Conservation (phyloP, 2,888 invertebrate genomes). For the Allacma fusca region DNA sequence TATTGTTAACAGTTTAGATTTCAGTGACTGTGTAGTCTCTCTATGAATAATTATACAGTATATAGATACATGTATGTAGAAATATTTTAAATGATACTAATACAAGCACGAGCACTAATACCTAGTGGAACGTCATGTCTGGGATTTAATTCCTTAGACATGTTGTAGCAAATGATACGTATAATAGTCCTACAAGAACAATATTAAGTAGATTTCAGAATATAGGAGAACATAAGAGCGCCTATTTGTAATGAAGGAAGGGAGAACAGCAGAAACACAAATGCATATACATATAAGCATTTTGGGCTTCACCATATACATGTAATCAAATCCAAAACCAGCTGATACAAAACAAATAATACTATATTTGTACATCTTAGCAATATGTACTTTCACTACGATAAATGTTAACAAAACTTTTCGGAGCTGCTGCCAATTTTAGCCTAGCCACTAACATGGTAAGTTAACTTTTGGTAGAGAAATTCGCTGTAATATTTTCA, state of each 20-base stretch:
- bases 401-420: neutral
- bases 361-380: too few species aligned
- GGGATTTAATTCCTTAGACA: neutral
- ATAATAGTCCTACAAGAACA: too few species aligned
- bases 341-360: too few species aligned
- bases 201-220: too few species aligned
- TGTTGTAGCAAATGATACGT: neutral
- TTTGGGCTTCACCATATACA: too few species aligned
- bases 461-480: neutral
- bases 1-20: neutral
- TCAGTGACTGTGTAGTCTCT: slow-evolving; percentile 6
- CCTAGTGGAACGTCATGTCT: neutral
- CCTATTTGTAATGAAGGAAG: too few species aligned
- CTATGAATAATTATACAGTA: too few species aligned
- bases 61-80: neutral
- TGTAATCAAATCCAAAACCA: too few species aligned
- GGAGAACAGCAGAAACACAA: too few species aligned
- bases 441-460: neutral
- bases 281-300: too few species aligned
- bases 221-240: too few species aligned
- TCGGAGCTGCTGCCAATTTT: neutral
- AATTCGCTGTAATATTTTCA: neutral
- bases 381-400: neutral
- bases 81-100: neutral
- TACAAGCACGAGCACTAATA: neutral